Base-by-base conservation (phyloP, 2,797 vertebrate species). In the Diglossa cyanea region DNA sequence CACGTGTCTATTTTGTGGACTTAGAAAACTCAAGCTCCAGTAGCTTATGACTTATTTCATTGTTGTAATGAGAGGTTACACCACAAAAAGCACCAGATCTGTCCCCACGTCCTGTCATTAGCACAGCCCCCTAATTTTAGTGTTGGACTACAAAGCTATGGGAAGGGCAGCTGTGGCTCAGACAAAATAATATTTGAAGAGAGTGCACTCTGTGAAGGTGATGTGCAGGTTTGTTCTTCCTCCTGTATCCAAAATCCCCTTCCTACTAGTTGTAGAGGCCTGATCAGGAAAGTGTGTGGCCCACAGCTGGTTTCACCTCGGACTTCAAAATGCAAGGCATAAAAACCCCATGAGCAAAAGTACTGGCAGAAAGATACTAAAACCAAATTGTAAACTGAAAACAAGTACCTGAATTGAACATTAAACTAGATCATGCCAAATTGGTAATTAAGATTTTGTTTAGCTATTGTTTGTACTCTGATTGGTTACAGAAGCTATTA, bases 1-100 rank as follows among this genome's bases (percentile, higher is more conserved):
- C 9, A 11, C 0, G 0, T 31, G 8, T 14, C 31, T 90, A 4
- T 44, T 72, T 35, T n/a, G 20, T 12, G 8, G 33, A 31, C 15
- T 54, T 57, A 6, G 13, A 47, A 79, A 92, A 20, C 26, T 83
- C 40, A 61, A n/a, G 37, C 26, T 76, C 48, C 2, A 0, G 18
- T 28, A 60, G 13, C 9, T 78, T 4, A 14, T 44, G 31, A 39
- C 16, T 88, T 28, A 25, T 31, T 74, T 71, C n/a, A 23, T 0
- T 7, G 21, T 23, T 40, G 19, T 7, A 85, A 47, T 9, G n/a
- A 74, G 37, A 85, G 37, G n/a, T 58, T 71, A 51, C 33, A 28
- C 5, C 16, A 63, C 48, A 71, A 42, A 91, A 67, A 70, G 19
- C n/a, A 51, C 9, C 23, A n/a, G 16, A 39, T 53, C 39, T 71